Conservation (phyloP, 1,140 invertebrate species). For the Diachasmimorpha longicaudata region DNA sequence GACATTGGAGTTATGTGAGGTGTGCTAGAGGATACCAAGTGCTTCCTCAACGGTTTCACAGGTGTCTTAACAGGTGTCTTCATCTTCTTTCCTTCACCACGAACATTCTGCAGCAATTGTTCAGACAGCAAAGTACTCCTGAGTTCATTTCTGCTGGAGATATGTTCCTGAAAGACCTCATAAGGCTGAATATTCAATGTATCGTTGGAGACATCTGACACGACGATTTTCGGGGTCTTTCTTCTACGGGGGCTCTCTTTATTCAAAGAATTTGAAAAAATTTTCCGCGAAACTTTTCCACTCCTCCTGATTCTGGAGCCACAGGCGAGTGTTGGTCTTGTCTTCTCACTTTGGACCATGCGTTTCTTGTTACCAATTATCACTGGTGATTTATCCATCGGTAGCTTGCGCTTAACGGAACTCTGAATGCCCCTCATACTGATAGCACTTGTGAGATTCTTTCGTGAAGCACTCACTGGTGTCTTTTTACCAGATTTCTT, state of each 20-base stretch:
- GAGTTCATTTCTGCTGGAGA: conserved; percentile 47
- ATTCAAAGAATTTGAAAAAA: neutral
- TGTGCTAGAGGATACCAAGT: conserved; percentile 29
- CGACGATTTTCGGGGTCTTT: conserved; percentile 2
- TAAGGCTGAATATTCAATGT: conserved; percentile 36
- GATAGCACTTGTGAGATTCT: conserved; percentile 35
- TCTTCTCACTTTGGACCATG: conserved; percentile 35
- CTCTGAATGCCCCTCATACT: conserved; percentile 35
- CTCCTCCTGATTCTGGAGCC: conserved; percentile 34
- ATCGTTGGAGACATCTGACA: neutral
- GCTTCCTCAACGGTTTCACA: conserved; percentile 49
- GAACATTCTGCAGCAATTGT: conserved; percentile 31
- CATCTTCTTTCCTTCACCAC: conserved; percentile 29
- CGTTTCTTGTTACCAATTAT: conserved; percentile 39
- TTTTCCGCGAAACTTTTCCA: neutral
- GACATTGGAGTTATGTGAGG: conserved; percentile 25
- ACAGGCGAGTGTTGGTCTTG: conserved; percentile 28
- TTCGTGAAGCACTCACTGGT: conserved; percentile 46
- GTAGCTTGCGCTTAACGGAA: conserved; percentile 47
- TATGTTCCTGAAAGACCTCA: conserved; percentile 54
- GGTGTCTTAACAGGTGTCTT: conserved; percentile 51
- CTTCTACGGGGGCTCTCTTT: conserved; percentile 5
- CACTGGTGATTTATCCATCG: conserved; percentile 42
- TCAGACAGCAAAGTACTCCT: conserved; percentile 52
- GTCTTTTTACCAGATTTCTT: conserved; percentile 48